Percentiles rank a stretch among this genome's conserved stretches.
phyloP scores from a whole-genome alignment of 2,113 vertebrate genomes.

The Glaucidium brasilianum region DNA sequence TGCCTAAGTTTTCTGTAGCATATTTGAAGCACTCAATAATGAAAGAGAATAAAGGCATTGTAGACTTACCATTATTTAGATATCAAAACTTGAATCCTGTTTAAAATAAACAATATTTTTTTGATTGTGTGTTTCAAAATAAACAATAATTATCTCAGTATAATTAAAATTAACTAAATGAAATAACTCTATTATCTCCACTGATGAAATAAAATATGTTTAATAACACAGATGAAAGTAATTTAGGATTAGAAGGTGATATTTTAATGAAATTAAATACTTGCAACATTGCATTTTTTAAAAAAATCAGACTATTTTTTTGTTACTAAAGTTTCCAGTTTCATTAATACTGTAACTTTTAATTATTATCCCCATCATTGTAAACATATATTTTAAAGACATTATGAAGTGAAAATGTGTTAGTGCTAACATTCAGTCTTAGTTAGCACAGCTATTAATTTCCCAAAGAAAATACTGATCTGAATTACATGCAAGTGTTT shows the following conservation, averaged over 20 bases:
- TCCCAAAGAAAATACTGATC: not conserved
- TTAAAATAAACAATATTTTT: not conserved
- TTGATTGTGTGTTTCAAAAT: not conserved
- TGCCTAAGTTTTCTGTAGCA: not conserved
- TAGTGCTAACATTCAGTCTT: not conserved
- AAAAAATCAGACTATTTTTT: not conserved
- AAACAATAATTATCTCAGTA: not conserved
- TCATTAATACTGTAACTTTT: not conserved
- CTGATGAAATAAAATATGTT: not conserved
- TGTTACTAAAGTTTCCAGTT: not conserved
- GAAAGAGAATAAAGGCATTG: not conserved
- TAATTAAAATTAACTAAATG: not conserved
- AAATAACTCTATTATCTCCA: not conserved
- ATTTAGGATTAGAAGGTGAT: not conserved
- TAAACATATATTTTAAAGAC: not conserved
- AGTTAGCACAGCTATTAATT: not conserved
- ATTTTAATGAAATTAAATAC: not conserved
- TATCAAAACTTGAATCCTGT: slow-evolving; percentile 38
- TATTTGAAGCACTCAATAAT: not conserved
- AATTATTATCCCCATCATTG: not conserved
- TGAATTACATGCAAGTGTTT: not conserved
- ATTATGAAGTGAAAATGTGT: not conserved
- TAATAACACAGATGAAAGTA: not conserved
- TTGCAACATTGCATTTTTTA: not conserved
- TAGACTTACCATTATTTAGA: slow-evolving; percentile 64